A percentile compares a stretch with the other conserved stretches of the same genome.
phyloP scores from a whole-genome alignment of 2,888 invertebrate genomes.

The Incurvaria masculella region DNA sequence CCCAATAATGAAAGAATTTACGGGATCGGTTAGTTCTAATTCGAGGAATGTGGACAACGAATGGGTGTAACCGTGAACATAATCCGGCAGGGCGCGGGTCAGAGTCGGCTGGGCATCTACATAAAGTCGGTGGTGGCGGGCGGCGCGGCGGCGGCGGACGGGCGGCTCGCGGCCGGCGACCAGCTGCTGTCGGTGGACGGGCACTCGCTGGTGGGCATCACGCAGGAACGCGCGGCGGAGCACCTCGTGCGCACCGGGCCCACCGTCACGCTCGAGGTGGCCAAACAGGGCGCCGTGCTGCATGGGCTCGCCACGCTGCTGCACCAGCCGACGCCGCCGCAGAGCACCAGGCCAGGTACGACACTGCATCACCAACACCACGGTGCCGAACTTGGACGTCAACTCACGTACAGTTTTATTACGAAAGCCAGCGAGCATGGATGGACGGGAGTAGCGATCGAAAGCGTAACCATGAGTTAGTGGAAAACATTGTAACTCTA shows the following conservation, averaged over 20 bases:
- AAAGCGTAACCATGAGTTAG: too few relatives aligned
- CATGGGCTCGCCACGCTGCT: conserved; percentile 93
- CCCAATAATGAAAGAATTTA: too few relatives aligned
- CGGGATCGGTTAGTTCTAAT: too few relatives aligned
- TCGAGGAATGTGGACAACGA: too few relatives aligned
- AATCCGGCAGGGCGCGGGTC: conserved; percentile 51
- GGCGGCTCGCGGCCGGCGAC: conserved; percentile 93
- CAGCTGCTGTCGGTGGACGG: conserved; percentile 96
- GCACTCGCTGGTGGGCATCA: conserved; percentile 85
- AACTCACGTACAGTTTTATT: too few relatives aligned
- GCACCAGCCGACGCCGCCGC: conserved; percentile 81
- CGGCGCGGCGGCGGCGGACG: conserved; percentile 90
- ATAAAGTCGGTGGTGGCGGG: conserved; percentile 98
- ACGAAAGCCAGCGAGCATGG: too few relatives aligned
- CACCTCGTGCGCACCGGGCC: conserved; percentile 93
- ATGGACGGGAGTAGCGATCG: too few relatives aligned
- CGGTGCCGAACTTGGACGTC: too few relatives aligned
- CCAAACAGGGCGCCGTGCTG: conserved; percentile 96
- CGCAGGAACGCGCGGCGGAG: conserved; percentile 90
- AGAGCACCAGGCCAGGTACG: conserved; percentile 35
- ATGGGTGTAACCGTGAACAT: too few relatives aligned
- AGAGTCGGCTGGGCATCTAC: conserved; percentile 87
- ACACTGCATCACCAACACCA: too few relatives aligned
- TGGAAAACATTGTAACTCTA: too few relatives aligned
- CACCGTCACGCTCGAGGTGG: conserved; percentile 91